Evolutionary conservation across 2,888 invertebrate species (phyloP).

Genomic region (Drosophila macrospina): DNA sequence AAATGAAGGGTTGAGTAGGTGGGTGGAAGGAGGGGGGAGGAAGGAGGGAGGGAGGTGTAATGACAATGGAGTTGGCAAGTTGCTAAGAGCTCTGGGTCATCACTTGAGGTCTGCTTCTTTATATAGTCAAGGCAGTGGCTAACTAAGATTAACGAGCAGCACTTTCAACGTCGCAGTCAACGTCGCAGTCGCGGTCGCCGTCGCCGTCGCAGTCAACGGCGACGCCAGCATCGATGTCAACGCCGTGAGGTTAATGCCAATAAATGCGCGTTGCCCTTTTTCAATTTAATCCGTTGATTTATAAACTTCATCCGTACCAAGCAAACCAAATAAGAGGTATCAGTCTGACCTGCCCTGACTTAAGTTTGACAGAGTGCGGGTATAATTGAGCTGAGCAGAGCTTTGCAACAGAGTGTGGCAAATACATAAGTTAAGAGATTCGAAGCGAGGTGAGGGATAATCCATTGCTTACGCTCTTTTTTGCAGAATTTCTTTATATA

Average conservation of each 20-base stretch:
- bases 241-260: slow-evolving; percentile 51
- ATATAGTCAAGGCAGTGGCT: slow-evolving; percentile 41
- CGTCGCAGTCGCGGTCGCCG: background rate
- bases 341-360: slow-evolving; percentile 8
- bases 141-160: slow-evolving; percentile 59
- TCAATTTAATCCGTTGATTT: slow-evolving; percentile 58
- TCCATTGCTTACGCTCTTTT: too few species aligned
- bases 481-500: too few species aligned
- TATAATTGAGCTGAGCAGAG: background rate
- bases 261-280: slow-evolving; percentile 42
- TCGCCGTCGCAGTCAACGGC: slow-evolving; percentile 6
- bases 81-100: background rate
- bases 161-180: slow-evolving; percentile 7
- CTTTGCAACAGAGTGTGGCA: too few species aligned
- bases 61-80: background rate
- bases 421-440: too few species aligned
- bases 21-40: background rate
- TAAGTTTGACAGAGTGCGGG: background rate
- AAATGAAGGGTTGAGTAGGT: background rate
- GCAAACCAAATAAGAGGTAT: background rate
- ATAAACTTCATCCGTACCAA: slow-evolving; percentile 39
- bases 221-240: slow-evolving; percentile 9
- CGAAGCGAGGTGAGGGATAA: too few species aligned
- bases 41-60: too few species aligned
- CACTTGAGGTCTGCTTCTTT: slow-evolving; percentile 25